Conservation (phyloP, 2,797 vertebrate species). For the Cheirogaleus major region DNA sequence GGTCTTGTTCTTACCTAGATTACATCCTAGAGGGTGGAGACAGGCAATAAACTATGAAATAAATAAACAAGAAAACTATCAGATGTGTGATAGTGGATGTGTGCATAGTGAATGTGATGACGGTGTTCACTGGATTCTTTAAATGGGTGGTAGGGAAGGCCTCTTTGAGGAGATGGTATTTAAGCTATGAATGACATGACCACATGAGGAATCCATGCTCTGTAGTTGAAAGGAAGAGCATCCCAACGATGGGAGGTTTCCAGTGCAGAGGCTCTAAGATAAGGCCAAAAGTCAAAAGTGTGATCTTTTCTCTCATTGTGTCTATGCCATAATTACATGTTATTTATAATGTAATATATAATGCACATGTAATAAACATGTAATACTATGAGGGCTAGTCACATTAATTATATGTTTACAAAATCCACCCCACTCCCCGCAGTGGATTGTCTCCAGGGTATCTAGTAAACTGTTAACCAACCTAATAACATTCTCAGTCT, state of each 20-base stretch:
- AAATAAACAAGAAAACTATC: background rate
- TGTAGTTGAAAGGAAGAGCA: background rate
- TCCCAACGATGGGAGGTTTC: background rate
- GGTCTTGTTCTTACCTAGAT: background rate
- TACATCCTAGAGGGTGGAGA: background rate
- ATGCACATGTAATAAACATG: background rate
- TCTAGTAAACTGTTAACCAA: constrained; percentile 10
- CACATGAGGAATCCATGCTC: background rate
- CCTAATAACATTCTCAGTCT: background rate
- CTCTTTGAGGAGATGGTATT: background rate
- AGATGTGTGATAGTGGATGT: background rate
- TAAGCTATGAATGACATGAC: background rate
- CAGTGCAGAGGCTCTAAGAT: background rate
- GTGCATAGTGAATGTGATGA: background rate
- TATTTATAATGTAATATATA: background rate
- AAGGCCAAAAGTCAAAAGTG: background rate
- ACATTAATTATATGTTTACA: background rate
- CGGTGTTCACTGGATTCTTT: background rate
- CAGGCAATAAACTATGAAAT: background rate
- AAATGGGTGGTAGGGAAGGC: background rate
- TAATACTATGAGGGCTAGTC: background rate
- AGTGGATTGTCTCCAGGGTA: background rate
- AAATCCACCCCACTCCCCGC: background rate
- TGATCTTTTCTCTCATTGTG: background rate
- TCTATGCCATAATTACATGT: background rate